These are phyloP conservation scores for Brachionus koreanus DNA, from an alignment of 1,140 invertebrate genomes.

Conservation along the genomic window DNA sequence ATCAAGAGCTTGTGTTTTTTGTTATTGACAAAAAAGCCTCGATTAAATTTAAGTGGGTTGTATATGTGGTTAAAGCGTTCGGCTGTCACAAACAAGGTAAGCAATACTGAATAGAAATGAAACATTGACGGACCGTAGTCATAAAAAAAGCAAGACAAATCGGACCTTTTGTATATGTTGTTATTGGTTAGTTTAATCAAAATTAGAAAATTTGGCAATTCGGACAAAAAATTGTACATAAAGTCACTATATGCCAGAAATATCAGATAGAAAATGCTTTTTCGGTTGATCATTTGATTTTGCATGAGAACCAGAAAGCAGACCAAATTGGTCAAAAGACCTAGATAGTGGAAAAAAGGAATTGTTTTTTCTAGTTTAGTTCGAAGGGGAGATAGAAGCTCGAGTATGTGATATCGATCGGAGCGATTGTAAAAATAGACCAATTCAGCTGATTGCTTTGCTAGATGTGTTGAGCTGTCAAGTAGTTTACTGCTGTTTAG, in stretches of 20 bases:
- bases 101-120: constrained; percentile 18
- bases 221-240: constrained; percentile 38
- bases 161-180: neutral
- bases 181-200: neutral
- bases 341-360: constrained; percentile 6
- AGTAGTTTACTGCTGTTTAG: neutral
- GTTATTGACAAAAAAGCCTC: constrained; percentile 10
- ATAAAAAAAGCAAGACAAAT: constrained; percentile 18
- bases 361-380: neutral
- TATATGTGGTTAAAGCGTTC: constrained; percentile 16
- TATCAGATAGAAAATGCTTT: constrained; percentile 1
- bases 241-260: constrained; percentile 7
- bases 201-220: constrained; percentile 7
- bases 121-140: constrained; percentile 11
- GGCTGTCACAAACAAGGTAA: constrained; percentile 3
- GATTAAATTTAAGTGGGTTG: constrained; percentile 26
- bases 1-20: neutral
- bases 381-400: neutral
- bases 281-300: constrained; percentile 26
- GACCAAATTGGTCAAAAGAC: neutral
- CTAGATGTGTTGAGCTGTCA: neutral
- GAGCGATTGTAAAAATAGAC: constrained; percentile 3
- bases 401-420: neutral
- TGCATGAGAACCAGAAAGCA: neutral
- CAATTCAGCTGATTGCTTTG: neutral